Evolutionary conservation across 1,140 invertebrate species (phyloP).

Genomic region (Macrocentrus cingulum): DNA sequence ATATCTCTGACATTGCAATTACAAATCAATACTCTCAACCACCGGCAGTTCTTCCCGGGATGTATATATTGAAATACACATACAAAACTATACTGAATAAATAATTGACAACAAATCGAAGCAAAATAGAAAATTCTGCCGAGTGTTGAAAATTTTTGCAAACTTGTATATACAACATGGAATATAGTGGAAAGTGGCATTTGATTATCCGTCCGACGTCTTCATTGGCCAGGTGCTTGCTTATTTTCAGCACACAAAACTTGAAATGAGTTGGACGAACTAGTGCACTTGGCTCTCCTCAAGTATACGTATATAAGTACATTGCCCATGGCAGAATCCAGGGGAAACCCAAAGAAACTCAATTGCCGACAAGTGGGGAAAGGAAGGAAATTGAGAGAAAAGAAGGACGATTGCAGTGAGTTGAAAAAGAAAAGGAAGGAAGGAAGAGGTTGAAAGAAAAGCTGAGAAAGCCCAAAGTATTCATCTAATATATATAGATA

Average conservation of each 20-base stretch:
- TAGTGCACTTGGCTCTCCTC: background rate
- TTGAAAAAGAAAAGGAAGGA: background rate
- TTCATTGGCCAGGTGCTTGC: background rate
- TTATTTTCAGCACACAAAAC: conserved; percentile 25
- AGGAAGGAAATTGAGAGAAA: conserved; percentile 7
- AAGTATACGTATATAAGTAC: conserved; percentile 10
- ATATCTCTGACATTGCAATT: too few species aligned
- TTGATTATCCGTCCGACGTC: conserved; percentile 5
- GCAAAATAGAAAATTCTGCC: too few species aligned
- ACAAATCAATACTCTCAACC: too few species aligned
- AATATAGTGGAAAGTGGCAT: background rate
- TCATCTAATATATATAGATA: background rate
- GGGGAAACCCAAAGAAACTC: conserved; percentile 25
- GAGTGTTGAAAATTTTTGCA: conserved; percentile 5
- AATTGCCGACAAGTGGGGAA: conserved; percentile 28
- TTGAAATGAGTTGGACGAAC: conserved; percentile 25
- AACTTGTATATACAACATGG: background rate
- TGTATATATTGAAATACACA: too few species aligned
- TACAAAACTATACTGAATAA: too few species aligned
- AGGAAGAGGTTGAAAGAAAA: conserved; percentile 2
- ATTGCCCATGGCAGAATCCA: background rate
- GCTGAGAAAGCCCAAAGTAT: conserved; percentile 2
- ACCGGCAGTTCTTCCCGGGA: too few species aligned
- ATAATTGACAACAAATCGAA: too few species aligned
- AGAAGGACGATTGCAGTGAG: background rate